phyloP scores from a whole-genome alignment of 2,888 invertebrate genomes.

The Zygogramma bicolorata region DNA sequence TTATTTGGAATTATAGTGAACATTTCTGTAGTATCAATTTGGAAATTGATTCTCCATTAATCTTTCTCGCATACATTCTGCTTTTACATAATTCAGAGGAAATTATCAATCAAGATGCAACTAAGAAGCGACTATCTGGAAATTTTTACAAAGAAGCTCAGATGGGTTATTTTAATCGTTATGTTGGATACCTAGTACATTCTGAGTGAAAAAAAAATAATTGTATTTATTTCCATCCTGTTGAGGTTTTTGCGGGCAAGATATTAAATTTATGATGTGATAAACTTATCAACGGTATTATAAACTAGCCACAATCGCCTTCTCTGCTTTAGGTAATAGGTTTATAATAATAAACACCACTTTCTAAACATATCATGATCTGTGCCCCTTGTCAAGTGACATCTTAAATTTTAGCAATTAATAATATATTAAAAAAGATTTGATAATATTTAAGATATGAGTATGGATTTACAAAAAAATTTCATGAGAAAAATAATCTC shows the following conservation, averaged over 20 bases:
- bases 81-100: too few species aligned
- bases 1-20: too few species aligned
- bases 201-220: not conserved
- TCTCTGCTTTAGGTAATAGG: slow-evolving; percentile 70
- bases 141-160: too few species aligned
- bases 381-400: slow-evolving; percentile 80
- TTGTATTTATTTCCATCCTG: not conserved
- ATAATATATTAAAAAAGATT: slow-evolving; percentile 65
- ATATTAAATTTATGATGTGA: slow-evolving; percentile 60
- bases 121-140: too few species aligned
- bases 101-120: too few species aligned
- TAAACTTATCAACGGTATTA: slow-evolving; percentile 65
- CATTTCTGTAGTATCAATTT: too few species aligned
- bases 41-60: too few species aligned
- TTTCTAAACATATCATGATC: slow-evolving; percentile 84
- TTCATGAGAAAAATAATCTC: slow-evolving; percentile 49
- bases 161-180: too few species aligned
- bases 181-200: not conserved
- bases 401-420: slow-evolving; percentile 69
- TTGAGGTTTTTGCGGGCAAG: slow-evolving; percentile 46
- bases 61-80: too few species aligned
- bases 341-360: slow-evolving; percentile 74
- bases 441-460: slow-evolving; percentile 67
- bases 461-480: slow-evolving; percentile 65
- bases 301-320: slow-evolving; percentile 69